Evolutionary conservation across 2,797 vertebrate genomes (phyloP).

Genomic region (Rhinogobio ventralis): DNA sequence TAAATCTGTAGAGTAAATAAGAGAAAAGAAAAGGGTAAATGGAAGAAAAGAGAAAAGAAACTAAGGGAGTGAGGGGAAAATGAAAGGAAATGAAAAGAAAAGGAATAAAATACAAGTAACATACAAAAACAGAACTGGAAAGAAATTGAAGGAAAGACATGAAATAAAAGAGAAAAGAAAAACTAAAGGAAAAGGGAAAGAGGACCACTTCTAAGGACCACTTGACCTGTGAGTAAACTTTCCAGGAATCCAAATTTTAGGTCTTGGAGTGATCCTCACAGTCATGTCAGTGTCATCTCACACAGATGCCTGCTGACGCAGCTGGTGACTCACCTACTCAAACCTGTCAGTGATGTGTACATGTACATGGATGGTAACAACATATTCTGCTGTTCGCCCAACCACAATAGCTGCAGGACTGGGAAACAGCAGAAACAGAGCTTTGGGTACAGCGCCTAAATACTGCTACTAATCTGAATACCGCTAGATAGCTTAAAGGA

Average conservation of each 20-base stretch:
- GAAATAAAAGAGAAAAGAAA: neutral
- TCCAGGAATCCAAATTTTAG: constrained; percentile 35
- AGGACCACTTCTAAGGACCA: neutral
- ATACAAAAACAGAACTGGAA: too few relatives aligned
- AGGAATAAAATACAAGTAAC: too few relatives aligned
- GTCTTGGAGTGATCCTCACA: neutral
- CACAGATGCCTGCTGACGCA: constrained; percentile 11
- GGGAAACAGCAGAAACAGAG: neutral
- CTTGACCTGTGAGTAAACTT: neutral
- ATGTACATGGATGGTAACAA: constrained; percentile 6
- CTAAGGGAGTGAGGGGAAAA: neutral
- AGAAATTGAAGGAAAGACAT: neutral
- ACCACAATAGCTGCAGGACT: neutral
- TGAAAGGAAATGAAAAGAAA: neutral
- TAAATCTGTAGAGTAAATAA: neutral
- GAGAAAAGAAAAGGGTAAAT: neutral
- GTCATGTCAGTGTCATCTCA: constrained; percentile 35
- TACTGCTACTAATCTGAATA: neutral
- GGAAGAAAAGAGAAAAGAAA: neutral
- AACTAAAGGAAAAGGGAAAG: neutral
- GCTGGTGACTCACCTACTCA: constrained; percentile 36
- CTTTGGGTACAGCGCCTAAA: neutral
- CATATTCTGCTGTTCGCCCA: constrained; percentile 27
- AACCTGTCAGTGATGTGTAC: constrained; percentile 22
- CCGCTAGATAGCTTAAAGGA: too few relatives aligned